These are phyloP conservation scores for Urechis unicinctus DNA, from an alignment of 2,888 invertebrate genomes.

Conservation along the genomic window DNA sequence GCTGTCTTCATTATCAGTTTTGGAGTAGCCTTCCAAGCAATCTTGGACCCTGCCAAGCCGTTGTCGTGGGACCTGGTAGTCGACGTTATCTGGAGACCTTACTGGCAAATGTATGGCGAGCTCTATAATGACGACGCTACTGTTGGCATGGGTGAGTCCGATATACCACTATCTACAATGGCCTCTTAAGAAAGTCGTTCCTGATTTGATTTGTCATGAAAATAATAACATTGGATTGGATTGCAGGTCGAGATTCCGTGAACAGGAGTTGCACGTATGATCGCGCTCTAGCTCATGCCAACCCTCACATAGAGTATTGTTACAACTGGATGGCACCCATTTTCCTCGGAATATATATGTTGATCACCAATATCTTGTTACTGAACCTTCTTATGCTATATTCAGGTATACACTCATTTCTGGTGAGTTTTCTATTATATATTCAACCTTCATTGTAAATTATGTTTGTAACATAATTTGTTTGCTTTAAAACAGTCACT, in stretches of 20 bases:
- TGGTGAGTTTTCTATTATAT: not conserved
- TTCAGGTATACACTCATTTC: constrained; percentile 11
- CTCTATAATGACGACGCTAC: constrained; percentile 11
- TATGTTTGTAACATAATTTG: too few species aligned
- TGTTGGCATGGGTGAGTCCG: constrained; percentile 10
- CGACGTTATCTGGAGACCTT: constrained; percentile 15
- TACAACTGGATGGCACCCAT: constrained; percentile 14
- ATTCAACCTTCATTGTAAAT: not conserved
- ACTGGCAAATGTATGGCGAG: constrained; percentile 19
- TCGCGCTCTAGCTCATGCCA: not conserved
- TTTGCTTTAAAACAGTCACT: constrained; percentile 10
- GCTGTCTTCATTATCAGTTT: constrained; percentile 15
- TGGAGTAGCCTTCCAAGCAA: constrained; percentile 17
- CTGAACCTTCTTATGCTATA: constrained; percentile 18
- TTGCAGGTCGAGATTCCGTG: not conserved
- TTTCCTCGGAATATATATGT: constrained; percentile 13
- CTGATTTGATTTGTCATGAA: too few species aligned
- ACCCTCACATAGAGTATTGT: not conserved
- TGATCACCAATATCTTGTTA: constrained; percentile 16
- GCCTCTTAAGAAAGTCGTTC: too few species aligned
- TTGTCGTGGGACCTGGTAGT: constrained; percentile 6
- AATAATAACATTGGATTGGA: not conserved
- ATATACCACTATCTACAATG: too few species aligned
- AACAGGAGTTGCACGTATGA: not conserved
- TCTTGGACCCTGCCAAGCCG: constrained; percentile 9